A percentile compares a stretch with the other conserved stretches of the same genome.
Conservation (phyloP, 2,113 vertebrate genomes). For the Anthoscopus minutus region DNA sequence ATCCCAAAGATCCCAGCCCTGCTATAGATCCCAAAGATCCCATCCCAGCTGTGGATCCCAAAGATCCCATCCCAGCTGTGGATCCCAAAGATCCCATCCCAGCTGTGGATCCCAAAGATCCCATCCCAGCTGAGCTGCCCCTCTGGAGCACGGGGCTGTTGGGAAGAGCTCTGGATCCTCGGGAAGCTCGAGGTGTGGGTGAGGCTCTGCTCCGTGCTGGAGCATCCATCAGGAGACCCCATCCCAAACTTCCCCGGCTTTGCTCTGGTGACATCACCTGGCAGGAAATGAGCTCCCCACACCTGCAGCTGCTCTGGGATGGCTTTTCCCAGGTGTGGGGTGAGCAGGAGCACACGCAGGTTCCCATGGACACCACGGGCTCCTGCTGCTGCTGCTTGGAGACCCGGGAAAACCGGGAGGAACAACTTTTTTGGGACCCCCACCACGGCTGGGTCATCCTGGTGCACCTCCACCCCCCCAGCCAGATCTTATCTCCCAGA, state of each 20-base stretch:
- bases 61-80: not conserved
- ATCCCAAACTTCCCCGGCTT: not conserved
- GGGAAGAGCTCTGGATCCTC: not conserved
- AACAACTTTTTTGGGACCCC: not conserved
- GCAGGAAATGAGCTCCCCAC: not conserved
- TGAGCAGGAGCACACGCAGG: not conserved
- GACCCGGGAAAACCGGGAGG: accelerated
- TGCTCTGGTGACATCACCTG: not conserved
- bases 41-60: not conserved
- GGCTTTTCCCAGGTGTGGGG: not conserved
- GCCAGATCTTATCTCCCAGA: not conserved
- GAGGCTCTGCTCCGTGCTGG: not conserved
- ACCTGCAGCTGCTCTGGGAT: not conserved
- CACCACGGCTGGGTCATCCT: not conserved
- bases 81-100: too few relatives aligned
- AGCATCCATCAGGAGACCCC: not conserved
- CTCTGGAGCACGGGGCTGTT: accelerated
- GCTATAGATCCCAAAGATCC: accelerated
- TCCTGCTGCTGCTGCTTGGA: not conserved
- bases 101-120: not conserved
- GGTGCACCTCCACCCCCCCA: not conserved
- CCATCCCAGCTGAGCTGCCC: not conserved
- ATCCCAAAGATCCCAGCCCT: not conserved
- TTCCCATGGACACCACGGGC: not conserved
- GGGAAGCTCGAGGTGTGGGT: accelerated